Evolutionary conservation across 1,140 invertebrate species (phyloP).

Genomic region (Lamellibrachia luymesi): DNA sequence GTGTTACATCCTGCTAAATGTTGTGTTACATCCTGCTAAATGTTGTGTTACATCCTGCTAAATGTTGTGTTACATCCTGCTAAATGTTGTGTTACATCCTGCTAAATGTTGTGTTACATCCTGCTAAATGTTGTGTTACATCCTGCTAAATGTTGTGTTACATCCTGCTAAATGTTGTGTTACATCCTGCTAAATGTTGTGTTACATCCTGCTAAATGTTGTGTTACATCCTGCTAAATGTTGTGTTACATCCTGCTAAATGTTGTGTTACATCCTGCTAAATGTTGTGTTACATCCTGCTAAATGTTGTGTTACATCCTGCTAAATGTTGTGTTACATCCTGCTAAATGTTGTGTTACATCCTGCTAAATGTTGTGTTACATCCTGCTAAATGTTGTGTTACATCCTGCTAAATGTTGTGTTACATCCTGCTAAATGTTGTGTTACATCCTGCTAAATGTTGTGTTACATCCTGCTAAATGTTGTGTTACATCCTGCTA

Average conservation of each 20-base stretch:
- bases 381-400: background rate
- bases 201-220: background rate
- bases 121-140: background rate
- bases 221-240: background rate
- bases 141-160: background rate
- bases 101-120: background rate
- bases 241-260: background rate
- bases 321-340: background rate
- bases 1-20: background rate
- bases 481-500: background rate
- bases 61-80: background rate
- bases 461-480: background rate
- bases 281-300: background rate
- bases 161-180: background rate
- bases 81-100: background rate
- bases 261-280: background rate
- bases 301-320: background rate
- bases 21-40: background rate
- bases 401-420: background rate
- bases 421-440: background rate
- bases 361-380: background rate
- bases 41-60: background rate
- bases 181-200: background rate
- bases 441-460: background rate
- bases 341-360: background rate